Percentiles rank a stretch among this genome's conserved stretches.
These are phyloP conservation scores for Nephrotoma flavescens DNA, from an alignment of 2,888 invertebrate genomes.

Conservation along the genomic window DNA sequence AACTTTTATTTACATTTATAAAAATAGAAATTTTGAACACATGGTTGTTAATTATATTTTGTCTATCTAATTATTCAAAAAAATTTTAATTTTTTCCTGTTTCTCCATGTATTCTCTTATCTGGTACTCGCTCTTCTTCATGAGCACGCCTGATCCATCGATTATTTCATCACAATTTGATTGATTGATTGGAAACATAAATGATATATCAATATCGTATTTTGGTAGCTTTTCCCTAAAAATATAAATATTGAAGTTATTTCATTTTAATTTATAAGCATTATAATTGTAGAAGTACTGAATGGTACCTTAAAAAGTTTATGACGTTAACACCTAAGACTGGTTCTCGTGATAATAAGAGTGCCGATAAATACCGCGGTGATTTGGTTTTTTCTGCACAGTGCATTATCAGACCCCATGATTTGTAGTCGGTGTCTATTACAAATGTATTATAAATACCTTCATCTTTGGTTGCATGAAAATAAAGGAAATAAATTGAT, in stretches of 20 bases:
- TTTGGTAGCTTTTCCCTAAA: constrained; percentile 32
- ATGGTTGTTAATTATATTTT: neutral
- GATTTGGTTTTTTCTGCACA: constrained; percentile 72
- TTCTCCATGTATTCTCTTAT: neutral
- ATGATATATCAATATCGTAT: constrained; percentile 73
- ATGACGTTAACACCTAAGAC: constrained; percentile 40
- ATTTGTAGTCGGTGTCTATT: constrained; percentile 67
- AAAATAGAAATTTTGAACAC: neutral
- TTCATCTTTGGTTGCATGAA: constrained; percentile 46
- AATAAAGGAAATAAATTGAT: neutral
- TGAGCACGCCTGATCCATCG: neutral
- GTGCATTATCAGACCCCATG: constrained; percentile 70
- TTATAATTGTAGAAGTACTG: too few species aligned
- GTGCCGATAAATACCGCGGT: constrained; percentile 65
- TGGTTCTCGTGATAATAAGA: constrained; percentile 55
- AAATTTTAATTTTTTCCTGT: neutral
- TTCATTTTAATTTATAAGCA: too few species aligned
- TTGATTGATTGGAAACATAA: constrained; percentile 71
- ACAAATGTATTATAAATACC: constrained; percentile 81
- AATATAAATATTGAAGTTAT: constrained; percentile 5
- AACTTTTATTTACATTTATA: neutral
- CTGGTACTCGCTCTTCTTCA: neutral
- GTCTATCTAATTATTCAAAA: neutral
- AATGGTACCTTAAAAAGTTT: constrained; percentile 25
- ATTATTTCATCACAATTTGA: constrained; percentile 25